phyloP scores from a whole-genome alignment of 2,113 vertebrate species.

The Heterocephalus glaber region DNA sequence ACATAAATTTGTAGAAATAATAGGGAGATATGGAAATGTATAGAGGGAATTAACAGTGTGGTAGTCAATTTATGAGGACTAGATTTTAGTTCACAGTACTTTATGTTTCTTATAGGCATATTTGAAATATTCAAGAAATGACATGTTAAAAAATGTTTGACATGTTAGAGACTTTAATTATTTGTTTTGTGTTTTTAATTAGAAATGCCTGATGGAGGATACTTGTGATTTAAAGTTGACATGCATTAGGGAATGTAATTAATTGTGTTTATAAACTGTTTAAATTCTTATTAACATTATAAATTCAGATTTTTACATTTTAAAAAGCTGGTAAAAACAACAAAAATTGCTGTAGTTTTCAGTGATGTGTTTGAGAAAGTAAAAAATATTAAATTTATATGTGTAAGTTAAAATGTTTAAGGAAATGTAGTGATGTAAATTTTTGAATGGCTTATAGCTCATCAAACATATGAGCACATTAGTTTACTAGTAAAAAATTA shows the following conservation, averaged over 20 bases:
- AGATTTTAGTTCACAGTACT: conserved; percentile 35
- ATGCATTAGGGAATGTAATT: conserved; percentile 37
- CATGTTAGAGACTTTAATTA: conserved; percentile 34
- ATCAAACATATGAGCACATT: conserved; percentile 7
- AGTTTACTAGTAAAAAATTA: conserved; percentile 42
- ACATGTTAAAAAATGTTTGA: background rate
- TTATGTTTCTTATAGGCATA: conserved; percentile 24
- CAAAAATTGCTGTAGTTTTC: background rate
- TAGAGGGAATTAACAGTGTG: background rate
- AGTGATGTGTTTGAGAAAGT: background rate
- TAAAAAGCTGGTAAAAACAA: conserved; percentile 21
- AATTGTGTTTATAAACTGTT: conserved; percentile 51
- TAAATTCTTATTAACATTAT: conserved; percentile 33
- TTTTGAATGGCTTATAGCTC: conserved; percentile 20
- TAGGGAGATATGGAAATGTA: background rate
- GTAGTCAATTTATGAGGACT: background rate
- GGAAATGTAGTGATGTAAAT: conserved; percentile 5
- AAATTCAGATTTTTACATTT: conserved; percentile 25
- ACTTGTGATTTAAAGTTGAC: conserved; percentile 61
- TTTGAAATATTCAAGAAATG: conserved; percentile 1
- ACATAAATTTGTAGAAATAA: background rate
- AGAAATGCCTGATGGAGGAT: conserved; percentile 35
- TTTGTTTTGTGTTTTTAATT: conserved; percentile 62
- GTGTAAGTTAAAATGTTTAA: conserved; percentile 45
- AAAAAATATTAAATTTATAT: conserved; percentile 33